A percentile compares a stretch with the other conserved stretches of the same genome.
Evolutionary conservation across 2,888 invertebrate species (phyloP).

Genomic region (Eugnorisma glareosa): DNA sequence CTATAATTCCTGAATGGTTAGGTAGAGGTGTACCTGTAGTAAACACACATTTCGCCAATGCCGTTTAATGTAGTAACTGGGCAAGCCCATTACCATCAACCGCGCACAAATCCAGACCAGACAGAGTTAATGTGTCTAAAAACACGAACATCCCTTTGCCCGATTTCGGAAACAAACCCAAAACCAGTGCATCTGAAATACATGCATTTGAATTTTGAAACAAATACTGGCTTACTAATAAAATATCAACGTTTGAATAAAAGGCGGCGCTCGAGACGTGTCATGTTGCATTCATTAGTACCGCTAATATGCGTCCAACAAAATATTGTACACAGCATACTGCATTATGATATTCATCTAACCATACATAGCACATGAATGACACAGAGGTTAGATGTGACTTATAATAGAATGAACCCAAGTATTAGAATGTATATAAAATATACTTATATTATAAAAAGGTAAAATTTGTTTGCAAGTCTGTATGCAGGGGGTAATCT

Average conservation of each 20-base stretch:
- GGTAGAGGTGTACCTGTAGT: neutral
- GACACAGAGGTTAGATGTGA: neutral
- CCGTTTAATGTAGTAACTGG: neutral
- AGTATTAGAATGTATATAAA: neutral
- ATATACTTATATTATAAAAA: no score
- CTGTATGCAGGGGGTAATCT: no score
- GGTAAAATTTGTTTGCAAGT: no score
- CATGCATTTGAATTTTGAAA: neutral
- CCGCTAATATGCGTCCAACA: neutral
- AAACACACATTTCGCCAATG: neutral
- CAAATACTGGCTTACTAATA: neutral
- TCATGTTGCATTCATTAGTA: constrained; percentile 19
- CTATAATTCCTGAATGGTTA: neutral
- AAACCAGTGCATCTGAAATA: neutral
- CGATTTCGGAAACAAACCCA: neutral
- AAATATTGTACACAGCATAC: neutral
- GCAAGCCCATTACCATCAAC: neutral
- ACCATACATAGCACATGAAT: neutral
- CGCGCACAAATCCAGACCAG: neutral
- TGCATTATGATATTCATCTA: neutral
- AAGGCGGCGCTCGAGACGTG: neutral
- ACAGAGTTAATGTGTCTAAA: neutral
- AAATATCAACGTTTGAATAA: neutral
- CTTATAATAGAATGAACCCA: neutral
- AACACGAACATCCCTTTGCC: neutral